Evolutionary conservation across 2,113 vertebrate species (phyloP).

Genomic region (Tragelaphus imberbis): DNA sequence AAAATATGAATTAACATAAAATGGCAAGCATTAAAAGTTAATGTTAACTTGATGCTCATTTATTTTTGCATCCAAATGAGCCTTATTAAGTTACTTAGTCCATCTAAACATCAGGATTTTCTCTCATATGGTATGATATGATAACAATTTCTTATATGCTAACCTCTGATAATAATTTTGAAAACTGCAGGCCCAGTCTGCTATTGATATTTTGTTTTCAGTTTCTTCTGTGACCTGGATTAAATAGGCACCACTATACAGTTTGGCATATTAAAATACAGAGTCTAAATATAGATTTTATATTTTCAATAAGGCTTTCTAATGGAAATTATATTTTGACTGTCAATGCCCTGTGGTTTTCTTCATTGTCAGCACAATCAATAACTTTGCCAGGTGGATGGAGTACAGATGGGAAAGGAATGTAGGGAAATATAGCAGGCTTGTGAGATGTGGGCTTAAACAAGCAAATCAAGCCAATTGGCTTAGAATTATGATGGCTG

Average conservation of each 20-base stretch:
- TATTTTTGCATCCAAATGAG: conserved; percentile 79
- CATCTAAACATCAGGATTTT: conserved; percentile 58
- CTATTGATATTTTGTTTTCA: not conserved
- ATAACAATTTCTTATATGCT: conserved; percentile 19
- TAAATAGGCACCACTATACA: not conserved
- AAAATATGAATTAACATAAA: conserved; percentile 82
- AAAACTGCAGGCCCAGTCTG: not conserved
- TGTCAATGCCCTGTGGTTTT: conserved; percentile 36
- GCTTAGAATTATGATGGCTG: conserved; percentile 79
- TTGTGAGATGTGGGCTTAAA: conserved; percentile 70
- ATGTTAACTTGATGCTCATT: conserved; percentile 76
- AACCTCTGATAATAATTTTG: not conserved
- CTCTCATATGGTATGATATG: not conserved
- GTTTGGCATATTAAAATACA: not conserved
- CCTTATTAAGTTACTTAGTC: conserved; percentile 73
- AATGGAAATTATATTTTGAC: conserved; percentile 18
- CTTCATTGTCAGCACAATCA: conserved; percentile 45
- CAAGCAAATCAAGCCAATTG: conserved; percentile 81
- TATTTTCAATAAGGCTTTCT: conserved; percentile 5
- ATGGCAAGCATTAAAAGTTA: conserved; percentile 81
- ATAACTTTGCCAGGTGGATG: conserved; percentile 26
- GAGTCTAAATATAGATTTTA: not conserved
- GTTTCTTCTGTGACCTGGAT: not conserved
- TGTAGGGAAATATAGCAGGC: conserved; percentile 44
- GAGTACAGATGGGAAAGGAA: not conserved